Conservation (phyloP, 2,113 vertebrate genomes). For the Microcebus lehilahytsara region DNA sequence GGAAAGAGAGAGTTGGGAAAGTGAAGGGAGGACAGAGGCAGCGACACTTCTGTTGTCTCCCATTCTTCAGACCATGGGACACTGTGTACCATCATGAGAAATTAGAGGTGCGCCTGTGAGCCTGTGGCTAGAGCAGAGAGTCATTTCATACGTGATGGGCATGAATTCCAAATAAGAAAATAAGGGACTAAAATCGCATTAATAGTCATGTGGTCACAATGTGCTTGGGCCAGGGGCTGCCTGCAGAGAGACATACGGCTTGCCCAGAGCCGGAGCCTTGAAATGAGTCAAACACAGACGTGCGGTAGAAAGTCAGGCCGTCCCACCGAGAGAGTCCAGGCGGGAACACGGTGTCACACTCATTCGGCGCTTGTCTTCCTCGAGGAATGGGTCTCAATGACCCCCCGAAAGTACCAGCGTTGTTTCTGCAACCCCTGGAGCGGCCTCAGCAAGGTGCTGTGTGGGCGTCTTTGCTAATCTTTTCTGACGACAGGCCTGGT, state of each 20-base stretch:
- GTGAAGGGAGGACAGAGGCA: not conserved
- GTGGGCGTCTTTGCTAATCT: conserved; percentile 41
- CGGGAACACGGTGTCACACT: not conserved
- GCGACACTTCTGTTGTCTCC: not conserved
- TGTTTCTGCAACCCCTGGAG: not conserved
- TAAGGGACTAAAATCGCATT: not conserved
- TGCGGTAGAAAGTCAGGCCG: not conserved
- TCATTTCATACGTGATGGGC: not conserved
- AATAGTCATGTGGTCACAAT: not conserved
- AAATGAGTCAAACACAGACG: not conserved
- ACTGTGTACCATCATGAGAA: not conserved
- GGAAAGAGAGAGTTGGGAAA: not conserved
- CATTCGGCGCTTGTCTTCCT: not conserved
- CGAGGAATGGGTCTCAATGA: not conserved
- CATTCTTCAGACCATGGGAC: not conserved
- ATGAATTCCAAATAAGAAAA: not conserved
- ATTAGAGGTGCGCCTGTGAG: not conserved
- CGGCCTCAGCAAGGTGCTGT: not conserved
- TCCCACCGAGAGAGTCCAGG: not conserved
- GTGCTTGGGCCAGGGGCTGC: not conserved
- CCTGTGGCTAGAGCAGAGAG: not conserved
- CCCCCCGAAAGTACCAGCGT: not conserved
- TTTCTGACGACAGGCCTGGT: conserved; percentile 55
- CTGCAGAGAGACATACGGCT: not conserved
- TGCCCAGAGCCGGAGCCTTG: not conserved